These are phyloP conservation scores for Gymnocephalus cernua DNA, from an alignment of 2,113 vertebrate species.

Conservation along the genomic window DNA sequence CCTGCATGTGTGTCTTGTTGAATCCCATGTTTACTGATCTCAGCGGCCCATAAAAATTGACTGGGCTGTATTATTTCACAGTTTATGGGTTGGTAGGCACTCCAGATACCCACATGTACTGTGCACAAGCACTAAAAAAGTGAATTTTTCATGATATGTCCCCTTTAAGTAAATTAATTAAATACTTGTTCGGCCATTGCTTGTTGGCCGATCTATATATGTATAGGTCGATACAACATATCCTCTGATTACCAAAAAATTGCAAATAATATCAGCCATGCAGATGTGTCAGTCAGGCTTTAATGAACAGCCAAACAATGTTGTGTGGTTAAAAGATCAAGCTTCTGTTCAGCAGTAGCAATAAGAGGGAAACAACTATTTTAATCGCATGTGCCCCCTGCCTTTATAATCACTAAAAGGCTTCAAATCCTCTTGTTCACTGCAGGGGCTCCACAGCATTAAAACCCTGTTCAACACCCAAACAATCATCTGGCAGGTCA, in stretches of 20 bases:
- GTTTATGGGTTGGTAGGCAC: no score
- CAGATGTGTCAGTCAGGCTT: background rate
- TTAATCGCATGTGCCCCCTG: slow-evolving; percentile 47
- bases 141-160: no score
- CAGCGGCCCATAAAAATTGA: no score
- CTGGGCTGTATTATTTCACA: no score
- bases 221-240: background rate
- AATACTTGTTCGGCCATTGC: no score
- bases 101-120: no score
- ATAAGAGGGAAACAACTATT: slow-evolving; percentile 15
- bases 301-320: background rate
- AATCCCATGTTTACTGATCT: no score
- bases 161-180: no score
- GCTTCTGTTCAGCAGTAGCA: slow-evolving; percentile 1
- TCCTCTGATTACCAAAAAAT: background rate
- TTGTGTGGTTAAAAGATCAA: slow-evolving; percentile 4
- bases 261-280: background rate
- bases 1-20: no score
- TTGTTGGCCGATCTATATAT: no score
- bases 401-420: slow-evolving; percentile 41
- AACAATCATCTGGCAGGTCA: slow-evolving; percentile 24
- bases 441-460: background rate
- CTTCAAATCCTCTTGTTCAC: slow-evolving; percentile 36
- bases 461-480: slow-evolving; percentile 30
- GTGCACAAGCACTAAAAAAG: no score